Base-by-base conservation (phyloP, 2,888 invertebrate species). In the Andrena haemorrhoa region DNA sequence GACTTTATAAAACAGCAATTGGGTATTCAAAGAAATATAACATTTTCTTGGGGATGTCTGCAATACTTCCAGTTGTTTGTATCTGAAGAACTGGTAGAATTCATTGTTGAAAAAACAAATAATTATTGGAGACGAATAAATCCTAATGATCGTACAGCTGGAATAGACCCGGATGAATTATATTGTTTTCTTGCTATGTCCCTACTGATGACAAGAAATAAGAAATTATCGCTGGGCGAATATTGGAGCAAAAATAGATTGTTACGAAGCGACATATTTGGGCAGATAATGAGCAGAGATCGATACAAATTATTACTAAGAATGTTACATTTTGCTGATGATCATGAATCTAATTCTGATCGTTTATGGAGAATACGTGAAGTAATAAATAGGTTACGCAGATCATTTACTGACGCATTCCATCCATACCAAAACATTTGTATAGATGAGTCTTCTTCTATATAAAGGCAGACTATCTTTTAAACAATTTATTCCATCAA, bases 61-160 rank as follows among this genome's bases (percentile, higher is more conserved):
- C 26, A 31, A 29, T 49, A 65, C 2, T 65, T 65, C 16, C 65
- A 65, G 26, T 65, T 65, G 8, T 65, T 65, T 49, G 16, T 29
- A 16, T 47, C 47, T 29, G 29, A 65, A 23, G 75, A 71, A 70
- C 60, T 75, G 64, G 47, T 79, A 29, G 68, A 61, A 33, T 71
- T 75, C 75, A 75, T 79, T 63, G 75, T 71, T 33, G 71, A 71
- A 65, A 79, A 75, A 63, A 70, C 70, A 70, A 75, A 75, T 35
- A 75, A 71, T 47, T 70, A 80, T 53, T 75, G 71, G 75, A 63
- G 41, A 79, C 35, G 20, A 75, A 49, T 47, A 56, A 53, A 61
- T 61, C 26, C 65, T 58, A 53, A 71, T 64, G 53, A 69, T 64
- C 31, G 65, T 41, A 29, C 12, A 65, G 47, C 47, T 65, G 65